Conservation (phyloP, 2,113 vertebrate genomes). For the Tachuris rubrigastra region DNA sequence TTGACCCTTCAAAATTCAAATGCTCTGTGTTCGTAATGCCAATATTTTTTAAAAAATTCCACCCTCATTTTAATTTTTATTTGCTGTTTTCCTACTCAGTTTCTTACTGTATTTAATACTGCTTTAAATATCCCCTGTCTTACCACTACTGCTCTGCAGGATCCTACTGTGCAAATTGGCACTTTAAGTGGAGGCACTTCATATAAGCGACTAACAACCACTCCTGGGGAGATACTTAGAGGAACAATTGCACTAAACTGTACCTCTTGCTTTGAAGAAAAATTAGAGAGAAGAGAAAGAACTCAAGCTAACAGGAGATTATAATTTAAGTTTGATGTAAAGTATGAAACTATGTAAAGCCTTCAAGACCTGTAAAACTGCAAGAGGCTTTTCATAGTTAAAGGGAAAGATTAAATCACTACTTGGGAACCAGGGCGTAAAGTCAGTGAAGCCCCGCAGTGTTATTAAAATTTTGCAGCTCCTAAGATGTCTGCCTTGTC, state of each 20-base stretch:
- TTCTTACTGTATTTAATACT: constrained; percentile 16
- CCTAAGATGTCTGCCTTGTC: not conserved
- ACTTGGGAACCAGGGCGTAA: not conserved
- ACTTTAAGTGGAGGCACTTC: constrained; percentile 19
- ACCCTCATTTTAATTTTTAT: not conserved
- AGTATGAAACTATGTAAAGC: not conserved
- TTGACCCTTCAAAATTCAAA: not conserved
- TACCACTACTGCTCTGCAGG: not conserved
- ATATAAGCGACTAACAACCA: constrained; percentile 1
- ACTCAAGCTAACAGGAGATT: not conserved
- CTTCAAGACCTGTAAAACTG: constrained; percentile 11
- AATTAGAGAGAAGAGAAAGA: constrained; percentile 8
- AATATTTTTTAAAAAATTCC: not conserved
- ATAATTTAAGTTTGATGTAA: not conserved
- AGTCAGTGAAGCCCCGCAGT: not conserved
- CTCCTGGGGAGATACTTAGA: constrained; percentile 43
- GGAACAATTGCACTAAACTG: constrained; percentile 37
- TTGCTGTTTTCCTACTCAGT: not conserved
- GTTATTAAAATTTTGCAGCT: not conserved
- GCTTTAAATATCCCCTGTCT: constrained; percentile 17
- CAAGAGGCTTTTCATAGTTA: not conserved
- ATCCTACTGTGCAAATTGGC: constrained; percentile 44
- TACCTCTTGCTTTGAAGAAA: constrained; percentile 17
- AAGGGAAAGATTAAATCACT: not conserved
- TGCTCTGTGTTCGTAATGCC: not conserved